A percentile compares a stretch with the other conserved stretches of the same genome.
Evolutionary conservation across 2,113 vertebrate species (phyloP).

Genomic region (Cisticola juncidis): DNA sequence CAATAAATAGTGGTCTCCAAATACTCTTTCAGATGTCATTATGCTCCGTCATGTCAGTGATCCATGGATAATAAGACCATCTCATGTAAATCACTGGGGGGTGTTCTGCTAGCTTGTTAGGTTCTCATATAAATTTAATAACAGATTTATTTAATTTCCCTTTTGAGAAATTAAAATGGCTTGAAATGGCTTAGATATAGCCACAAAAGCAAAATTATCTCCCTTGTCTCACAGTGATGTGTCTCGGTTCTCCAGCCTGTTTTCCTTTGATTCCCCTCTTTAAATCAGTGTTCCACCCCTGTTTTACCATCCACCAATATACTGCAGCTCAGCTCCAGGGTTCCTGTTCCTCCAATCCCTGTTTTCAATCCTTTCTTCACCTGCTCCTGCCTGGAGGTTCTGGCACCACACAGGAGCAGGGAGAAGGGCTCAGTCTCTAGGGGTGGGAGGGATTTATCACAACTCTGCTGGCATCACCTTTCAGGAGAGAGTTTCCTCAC

Average conservation of each 20-base stretch:
- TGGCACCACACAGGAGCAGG: neutral
- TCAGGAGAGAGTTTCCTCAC: neutral
- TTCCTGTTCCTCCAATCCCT: neutral
- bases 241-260: neutral
- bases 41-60: constrained; percentile 39
- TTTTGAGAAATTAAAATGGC: constrained; percentile 39
- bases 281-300: neutral
- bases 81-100: constrained; percentile 33
- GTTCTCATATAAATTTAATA: constrained; percentile 51
- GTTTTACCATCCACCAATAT: neutral
- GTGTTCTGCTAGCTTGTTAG: constrained; percentile 41
- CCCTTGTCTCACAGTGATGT: neutral
- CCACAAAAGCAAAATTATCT: constrained; percentile 1
- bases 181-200: neutral
- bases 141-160: constrained; percentile 37
- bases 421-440: neutral
- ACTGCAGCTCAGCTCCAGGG: neutral
- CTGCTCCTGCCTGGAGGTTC: neutral
- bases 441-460: fast-evolving
- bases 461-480: neutral
- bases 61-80: constrained; percentile 34
- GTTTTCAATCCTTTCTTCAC: neutral
- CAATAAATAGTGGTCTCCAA: constrained; percentile 56
- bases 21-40: constrained; percentile 47
- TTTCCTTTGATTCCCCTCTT: neutral